phyloP scores from a whole-genome alignment of 2,797 vertebrate species.

The Microtus agrestis region DNA sequence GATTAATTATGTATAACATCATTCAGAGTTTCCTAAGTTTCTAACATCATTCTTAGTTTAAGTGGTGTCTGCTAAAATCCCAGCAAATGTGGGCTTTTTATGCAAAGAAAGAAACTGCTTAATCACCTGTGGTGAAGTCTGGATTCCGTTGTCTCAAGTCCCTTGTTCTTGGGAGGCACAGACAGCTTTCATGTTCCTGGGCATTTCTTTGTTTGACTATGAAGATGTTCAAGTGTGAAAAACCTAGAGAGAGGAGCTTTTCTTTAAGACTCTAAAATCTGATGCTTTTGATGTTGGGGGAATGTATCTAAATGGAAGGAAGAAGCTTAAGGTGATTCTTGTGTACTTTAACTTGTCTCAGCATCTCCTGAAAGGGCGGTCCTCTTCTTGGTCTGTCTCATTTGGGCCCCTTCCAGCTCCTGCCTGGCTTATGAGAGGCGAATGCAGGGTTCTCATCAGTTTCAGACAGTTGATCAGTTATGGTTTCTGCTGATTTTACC shows the following conservation, averaged over 20 bases:
- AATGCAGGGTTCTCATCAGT: slow-evolving; percentile 75
- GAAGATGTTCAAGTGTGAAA: slow-evolving; percentile 84
- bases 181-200: slow-evolving; percentile 82
- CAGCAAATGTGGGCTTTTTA: slow-evolving; percentile 78
- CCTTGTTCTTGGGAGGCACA: slow-evolving; percentile 72
- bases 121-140: slow-evolving; percentile 76
- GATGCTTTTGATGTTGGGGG: slow-evolving; percentile 85
- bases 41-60: slow-evolving; percentile 61
- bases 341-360: slow-evolving; percentile 82
- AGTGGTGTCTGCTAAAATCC: slow-evolving; percentile 78
- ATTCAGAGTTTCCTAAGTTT: slow-evolving; percentile 7
- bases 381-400: slow-evolving; percentile 75
- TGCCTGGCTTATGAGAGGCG: slow-evolving; percentile 66
- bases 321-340: slow-evolving; percentile 79
- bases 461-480: slow-evolving; percentile 69
- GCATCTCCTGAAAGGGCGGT: slow-evolving; percentile 83
- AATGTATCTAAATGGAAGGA: slow-evolving; percentile 73
- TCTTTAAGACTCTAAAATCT: slow-evolving; percentile 82
- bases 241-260: slow-evolving; percentile 71
- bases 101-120: slow-evolving; percentile 81
- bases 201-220: slow-evolving; percentile 86
- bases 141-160: slow-evolving; percentile 82
- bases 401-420: slow-evolving; percentile 80
- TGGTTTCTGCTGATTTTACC: slow-evolving; percentile 67
- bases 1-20: slow-evolving; percentile 38